Conservation (phyloP, 2,797 vertebrate genomes). For the Acanthiza pusilla region DNA sequence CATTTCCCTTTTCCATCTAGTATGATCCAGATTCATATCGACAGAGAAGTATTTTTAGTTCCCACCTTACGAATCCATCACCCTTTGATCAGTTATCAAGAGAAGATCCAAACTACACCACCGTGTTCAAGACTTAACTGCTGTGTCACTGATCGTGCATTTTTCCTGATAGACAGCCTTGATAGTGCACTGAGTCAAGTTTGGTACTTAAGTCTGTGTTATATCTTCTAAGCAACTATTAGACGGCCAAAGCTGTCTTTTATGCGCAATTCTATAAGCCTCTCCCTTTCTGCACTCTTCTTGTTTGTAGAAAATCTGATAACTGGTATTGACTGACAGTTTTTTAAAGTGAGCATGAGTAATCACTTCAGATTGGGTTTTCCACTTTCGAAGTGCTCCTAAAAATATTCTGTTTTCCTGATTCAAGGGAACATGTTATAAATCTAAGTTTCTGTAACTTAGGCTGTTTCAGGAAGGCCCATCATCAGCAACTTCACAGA, state of each 20-base stretch:
- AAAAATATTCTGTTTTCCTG: constrained; percentile 20
- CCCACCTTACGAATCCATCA: neutral
- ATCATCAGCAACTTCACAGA: neutral
- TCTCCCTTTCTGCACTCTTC: neutral
- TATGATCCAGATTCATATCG: neutral
- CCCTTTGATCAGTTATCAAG: neutral
- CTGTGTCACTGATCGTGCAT: neutral
- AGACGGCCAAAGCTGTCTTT: neutral
- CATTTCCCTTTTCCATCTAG: neutral
- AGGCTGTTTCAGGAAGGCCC: neutral
- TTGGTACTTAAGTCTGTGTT: neutral
- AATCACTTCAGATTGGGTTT: neutral
- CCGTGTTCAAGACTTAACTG: neutral
- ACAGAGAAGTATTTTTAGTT: neutral
- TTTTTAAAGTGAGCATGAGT: neutral
- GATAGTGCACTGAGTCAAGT: neutral
- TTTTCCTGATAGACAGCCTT: neutral
- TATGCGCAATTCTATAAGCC: neutral
- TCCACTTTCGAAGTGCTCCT: neutral
- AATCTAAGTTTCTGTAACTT: neutral
- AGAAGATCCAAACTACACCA: neutral
- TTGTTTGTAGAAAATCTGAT: constrained; percentile 5
- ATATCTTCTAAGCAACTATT: neutral
- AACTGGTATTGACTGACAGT: neutral
- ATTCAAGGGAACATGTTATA: neutral